phyloP scores from a whole-genome alignment of 1,140 invertebrate genomes.

The Drosophila sproati region DNA sequence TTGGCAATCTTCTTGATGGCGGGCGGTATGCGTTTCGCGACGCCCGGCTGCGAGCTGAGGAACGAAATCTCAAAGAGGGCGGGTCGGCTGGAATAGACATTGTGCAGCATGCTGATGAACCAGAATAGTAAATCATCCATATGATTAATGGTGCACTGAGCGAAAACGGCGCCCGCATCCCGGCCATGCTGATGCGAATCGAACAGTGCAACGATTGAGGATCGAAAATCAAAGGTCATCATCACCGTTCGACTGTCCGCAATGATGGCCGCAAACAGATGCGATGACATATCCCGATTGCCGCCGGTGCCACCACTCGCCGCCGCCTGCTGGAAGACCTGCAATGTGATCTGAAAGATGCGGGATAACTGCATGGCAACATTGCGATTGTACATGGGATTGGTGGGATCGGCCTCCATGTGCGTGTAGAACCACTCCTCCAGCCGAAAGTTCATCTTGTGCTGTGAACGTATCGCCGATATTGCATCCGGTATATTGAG shows the following conservation, averaged over 20 bases:
- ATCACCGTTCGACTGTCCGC: conserved; percentile 79
- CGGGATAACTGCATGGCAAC: conserved; percentile 69
- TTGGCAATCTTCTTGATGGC: conserved; percentile 69
- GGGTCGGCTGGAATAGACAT: conserved; percentile 75
- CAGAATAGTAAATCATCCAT: conserved; percentile 74
- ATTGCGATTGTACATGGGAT: conserved; percentile 68
- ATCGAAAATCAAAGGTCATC: conserved; percentile 75
- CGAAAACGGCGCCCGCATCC: conserved; percentile 75
- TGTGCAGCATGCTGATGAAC: conserved; percentile 78
- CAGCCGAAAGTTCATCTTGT: conserved; percentile 74
- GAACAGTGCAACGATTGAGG: conserved; percentile 71
- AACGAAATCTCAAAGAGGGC: conserved; percentile 76
- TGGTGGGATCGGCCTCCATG: conserved; percentile 73
- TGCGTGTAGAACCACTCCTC: conserved; percentile 83
- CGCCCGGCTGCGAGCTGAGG: conserved; percentile 68
- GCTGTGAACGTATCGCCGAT: conserved; percentile 67
- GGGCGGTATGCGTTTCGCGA: conserved; percentile 71
- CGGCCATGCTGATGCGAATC: conserved; percentile 80
- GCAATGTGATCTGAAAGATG: conserved; percentile 68
- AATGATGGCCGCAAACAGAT: conserved; percentile 76
- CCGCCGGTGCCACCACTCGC: neutral
- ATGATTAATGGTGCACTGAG: conserved; percentile 67
- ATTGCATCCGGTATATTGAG: conserved; percentile 80
- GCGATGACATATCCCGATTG: conserved; percentile 34
- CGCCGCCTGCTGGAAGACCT: conserved; percentile 65